Base-by-base conservation (phyloP, 2,113 vertebrate species). In the Geothlypis trichas region DNA sequence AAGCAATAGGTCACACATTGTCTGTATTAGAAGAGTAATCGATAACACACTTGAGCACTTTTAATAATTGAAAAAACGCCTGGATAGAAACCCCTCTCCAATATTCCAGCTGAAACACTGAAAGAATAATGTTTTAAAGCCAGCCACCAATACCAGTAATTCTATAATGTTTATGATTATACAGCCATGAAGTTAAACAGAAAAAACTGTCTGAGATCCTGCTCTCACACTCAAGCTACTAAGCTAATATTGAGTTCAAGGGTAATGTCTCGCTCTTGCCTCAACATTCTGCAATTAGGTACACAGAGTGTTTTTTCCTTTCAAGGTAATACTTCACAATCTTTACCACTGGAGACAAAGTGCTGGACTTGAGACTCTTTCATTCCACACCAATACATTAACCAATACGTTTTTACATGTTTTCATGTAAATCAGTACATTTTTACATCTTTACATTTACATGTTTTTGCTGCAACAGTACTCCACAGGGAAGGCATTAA, bases 221-320 rank as follows among this genome's bases (percentile, higher is more conserved):
- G 3, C 37, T 76, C 20, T 76, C 54, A 52, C 31, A 3, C 33
- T 81, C 39, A n/a, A 72, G 28, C 17, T 80, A 65, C 63, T 49
- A 71, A 81, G 27, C 30, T 67, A 47, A 59, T 65, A 19, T 0
- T 44, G 15, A 71, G 17, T 79, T 82, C 66, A 62, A 31, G 14
- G 62, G 20, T 31, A 37, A 46, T 1, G 37, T 69, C 51, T 78
- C 0, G 0, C 35, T 42, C 31, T 18, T 24, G 15, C 46, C 58
- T 75, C 41, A 66, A 4, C 24, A 17, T 41, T 63, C 19, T 61
- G 35, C 52, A 28, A 4, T 55, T 58, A 71, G 51, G 28, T 66
- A 15, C 41, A 42, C 0, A 0, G 24, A 33, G 7, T 41, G 26
- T 33, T 84, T 75, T 37, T 84, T 47, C 26, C 16, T 73, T 79